Base-by-base conservation (phyloP, 1,140 invertebrate species). In the Frieseomelitta varia region DNA sequence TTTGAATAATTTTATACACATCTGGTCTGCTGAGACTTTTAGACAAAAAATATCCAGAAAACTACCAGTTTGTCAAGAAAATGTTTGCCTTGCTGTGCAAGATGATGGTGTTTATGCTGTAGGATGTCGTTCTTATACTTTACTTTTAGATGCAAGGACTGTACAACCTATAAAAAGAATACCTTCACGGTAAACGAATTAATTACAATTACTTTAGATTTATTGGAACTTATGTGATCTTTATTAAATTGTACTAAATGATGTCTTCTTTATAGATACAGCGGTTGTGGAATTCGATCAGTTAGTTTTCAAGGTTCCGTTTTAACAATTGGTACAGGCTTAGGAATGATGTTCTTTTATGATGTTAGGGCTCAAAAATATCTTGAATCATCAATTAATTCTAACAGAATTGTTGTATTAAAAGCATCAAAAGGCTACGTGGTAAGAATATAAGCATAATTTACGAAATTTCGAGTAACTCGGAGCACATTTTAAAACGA, bases 261-360 rank as follows among this genome's bases (percentile, higher is more conserved):
- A 12, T 72, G 74, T 88, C 72, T 68, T 84, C 79, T 95, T 95
- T 96, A 97, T 19, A 96, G 97, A 17, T 98, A 98, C 93, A 97
- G 97, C 88, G 97, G 97, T 30, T 98, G 97, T 94, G 97, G 97
- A 69, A 98, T 99, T 69, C 95, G 98, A 79, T 99, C 98, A 3
- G 97, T 98, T 39, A 98, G 97, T 95, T 99, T 99, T 95, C 97
- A 97, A 91, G 97, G 97, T 1, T 96, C 98, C 91, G 96, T 99
- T 87, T 95, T 99, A 81, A 99, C 98, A 4, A 98, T 99, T 88
- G 98, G 98, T 24, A 99, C 98, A 10, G 98, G 98, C 1, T 95
- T 98, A 68, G 98, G 98, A 72, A 96, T 97, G 93, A 95, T 99
- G 1, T 97, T 99, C 95, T 99, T 99, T 94, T 99, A 99, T 93